Conservation (phyloP, 2,797 vertebrate genomes). For the Lutjanus argentimaculatus region DNA sequence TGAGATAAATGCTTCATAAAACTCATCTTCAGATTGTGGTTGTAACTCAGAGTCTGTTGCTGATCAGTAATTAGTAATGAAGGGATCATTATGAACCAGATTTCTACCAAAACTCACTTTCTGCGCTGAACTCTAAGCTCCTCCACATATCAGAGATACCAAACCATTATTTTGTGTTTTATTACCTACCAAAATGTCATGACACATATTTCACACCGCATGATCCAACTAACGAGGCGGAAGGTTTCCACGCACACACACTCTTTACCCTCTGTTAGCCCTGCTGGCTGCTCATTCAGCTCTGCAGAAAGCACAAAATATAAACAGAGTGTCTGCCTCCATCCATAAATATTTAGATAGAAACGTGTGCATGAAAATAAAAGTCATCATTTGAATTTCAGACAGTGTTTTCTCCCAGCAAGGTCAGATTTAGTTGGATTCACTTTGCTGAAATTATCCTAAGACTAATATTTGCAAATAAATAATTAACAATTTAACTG, state of each 20-base stretch:
- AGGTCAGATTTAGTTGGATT: no score
- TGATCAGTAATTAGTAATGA: no score
- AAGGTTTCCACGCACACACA: not conserved
- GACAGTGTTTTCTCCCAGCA: no score
- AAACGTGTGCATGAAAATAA: no score
- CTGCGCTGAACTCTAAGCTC: not conserved
- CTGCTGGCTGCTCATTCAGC: not conserved
- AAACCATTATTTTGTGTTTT: not conserved
- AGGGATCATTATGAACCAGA: not conserved
- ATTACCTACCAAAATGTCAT: not conserved
- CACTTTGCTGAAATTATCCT: no score
- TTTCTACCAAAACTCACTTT: not conserved
- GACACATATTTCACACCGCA: slow-evolving; percentile 18
- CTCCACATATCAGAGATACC: not conserved
- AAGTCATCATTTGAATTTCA: no score
- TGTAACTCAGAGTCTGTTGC: no score
- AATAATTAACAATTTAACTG: no score
- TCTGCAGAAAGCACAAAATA: not conserved
- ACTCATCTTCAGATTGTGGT: no score
- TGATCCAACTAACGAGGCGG: slow-evolving; percentile 8
- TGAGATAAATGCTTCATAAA: no score
- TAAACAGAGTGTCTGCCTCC: not conserved
- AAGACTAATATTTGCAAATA: no score
- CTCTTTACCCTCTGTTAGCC: not conserved
- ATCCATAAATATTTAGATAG: not conserved